These are phyloP conservation scores for Ichneumoninae sp. DNA, from an alignment of 2,888 invertebrate genomes.

Conservation along the genomic window DNA sequence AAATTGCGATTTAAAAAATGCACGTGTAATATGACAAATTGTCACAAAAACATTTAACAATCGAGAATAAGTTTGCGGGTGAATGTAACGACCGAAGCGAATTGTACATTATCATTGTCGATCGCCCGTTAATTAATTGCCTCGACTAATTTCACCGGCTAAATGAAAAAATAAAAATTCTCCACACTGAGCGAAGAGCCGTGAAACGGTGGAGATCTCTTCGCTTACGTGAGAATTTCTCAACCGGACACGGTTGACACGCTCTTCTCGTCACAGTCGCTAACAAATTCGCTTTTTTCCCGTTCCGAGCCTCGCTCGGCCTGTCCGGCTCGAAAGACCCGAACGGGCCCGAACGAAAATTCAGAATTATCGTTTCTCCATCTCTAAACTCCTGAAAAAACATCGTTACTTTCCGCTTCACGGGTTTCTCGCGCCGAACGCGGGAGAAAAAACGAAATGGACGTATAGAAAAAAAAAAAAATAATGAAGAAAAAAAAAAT, in stretches of 20 bases:
- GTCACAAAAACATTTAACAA: conserved; percentile 3
- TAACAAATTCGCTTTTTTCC: conserved; percentile 15
- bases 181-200: conserved; percentile 27
- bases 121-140: conserved; percentile 27
- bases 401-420: conserved; percentile 23
- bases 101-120: conserved; percentile 37
- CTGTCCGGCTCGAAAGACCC: not conserved
- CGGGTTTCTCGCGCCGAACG: not conserved
- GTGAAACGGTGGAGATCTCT: conserved; percentile 35
- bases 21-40: not conserved
- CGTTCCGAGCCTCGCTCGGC: not conserved
- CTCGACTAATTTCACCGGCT: not conserved
- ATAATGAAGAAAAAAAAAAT: not conserved
- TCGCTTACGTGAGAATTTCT: conserved; percentile 37
- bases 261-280: conserved; percentile 19
- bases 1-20: not conserved
- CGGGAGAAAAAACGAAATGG: not conserved
- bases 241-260: conserved; percentile 27
- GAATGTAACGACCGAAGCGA: conserved; percentile 12
- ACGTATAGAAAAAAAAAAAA: conserved; percentile 16
- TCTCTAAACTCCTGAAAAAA: not conserved
- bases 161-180: not conserved
- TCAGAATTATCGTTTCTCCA: not conserved
- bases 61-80: conserved; percentile 12
- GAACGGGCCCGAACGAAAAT: not conserved